Base-by-base conservation (phyloP, 1,140 invertebrate species). In the Hesperophylax magnus region DNA sequence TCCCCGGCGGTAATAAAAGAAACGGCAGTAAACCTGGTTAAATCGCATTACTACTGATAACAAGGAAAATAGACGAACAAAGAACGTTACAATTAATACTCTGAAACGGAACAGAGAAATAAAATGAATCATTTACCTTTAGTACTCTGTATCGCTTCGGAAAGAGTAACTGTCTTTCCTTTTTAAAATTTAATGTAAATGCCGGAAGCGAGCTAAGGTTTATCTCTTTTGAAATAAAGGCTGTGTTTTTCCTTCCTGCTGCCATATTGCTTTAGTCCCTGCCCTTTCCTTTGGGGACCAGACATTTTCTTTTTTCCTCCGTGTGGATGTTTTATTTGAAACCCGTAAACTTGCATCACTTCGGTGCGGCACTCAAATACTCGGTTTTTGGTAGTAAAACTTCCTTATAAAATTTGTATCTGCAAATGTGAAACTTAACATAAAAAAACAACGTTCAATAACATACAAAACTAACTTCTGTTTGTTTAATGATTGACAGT, bases 171-270 rank as follows among this genome's bases (percentile, higher is more conserved):
- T 71, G 31, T 24, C 67, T 20, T 22, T 52, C 9, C n/a, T 52
- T 71, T 47, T 71, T 52, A 53, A 71, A 71, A 71, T 71, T 71
- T 71, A 71, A 71, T 71, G 22, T 71, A 71, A 71, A 52, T n/a
- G 67, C 67, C 39, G 67, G 17, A 71, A 71, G 67, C 31, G 39
- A 52, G 31, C 67, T 71, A 71, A 71, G 17, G 18, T 71, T 71
- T 47, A 71, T 71, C 39, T 52, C 34, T 53, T 71, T 71, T 17
- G 18, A 39, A 71, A 71, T 71, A 71, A 71, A 71, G 39, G 11
- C 39, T 18, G 15, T 71, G 39, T 71, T 71, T 69, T 52, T 71
- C 67, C 31, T n/a, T 71, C 67, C 39, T 52, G 67, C 8, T 39
- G 67, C 67, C 31, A 53, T 71, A 71, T 71, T 71, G 67, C 39